Base-by-base conservation (phyloP, 2,113 vertebrate genomes). In the Cynoglossus semilaevis region DNA sequence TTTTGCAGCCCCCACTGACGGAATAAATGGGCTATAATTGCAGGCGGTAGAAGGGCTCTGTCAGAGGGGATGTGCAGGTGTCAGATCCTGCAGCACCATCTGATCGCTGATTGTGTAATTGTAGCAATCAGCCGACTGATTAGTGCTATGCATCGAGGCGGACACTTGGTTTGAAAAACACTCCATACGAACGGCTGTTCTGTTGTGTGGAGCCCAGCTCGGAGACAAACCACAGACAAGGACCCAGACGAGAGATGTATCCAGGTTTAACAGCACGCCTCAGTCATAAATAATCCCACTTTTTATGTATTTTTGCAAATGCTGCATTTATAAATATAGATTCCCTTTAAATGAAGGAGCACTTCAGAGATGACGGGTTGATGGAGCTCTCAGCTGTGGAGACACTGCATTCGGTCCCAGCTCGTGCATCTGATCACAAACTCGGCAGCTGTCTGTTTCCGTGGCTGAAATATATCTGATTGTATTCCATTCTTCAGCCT, bases 31-130 rank as follows among this genome's bases (percentile, higher is more conserved):
- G 63, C 43, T 36, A 60, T 86, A 86, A 88, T 88, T 88, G 70
- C 81, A 70, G 74, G 63, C 76, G 57, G 42, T 47, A 76, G 48
- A 74, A 62, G 51, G 64, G 67, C 67, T 63, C 82, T 74, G 79
- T 85, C 70, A 44, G 68, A 75, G 57, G 67, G 78, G 61, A 85
- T 71, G 70, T 82, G 88, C 88, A 89, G 86, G 83, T 87, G 86
- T 84, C 83, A 81, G 63, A 79, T 74, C 48, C 59, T 78, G 76
- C 79, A 79, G 62, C 34, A 77, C 36, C 82, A 82, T 81, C 82
- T 77, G 79, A 87, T 83, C 72, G 69, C 61, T 80, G 88, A 88
- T 87, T 86, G 85, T 77, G 74, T 83, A 88, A 89, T 89, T 87
- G 85, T 72, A 88, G 78, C 89, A 89, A 90, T 90, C 89, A 89